Conservation (phyloP, 2,797 vertebrate genomes). For the Gymnopithys bicolor region DNA sequence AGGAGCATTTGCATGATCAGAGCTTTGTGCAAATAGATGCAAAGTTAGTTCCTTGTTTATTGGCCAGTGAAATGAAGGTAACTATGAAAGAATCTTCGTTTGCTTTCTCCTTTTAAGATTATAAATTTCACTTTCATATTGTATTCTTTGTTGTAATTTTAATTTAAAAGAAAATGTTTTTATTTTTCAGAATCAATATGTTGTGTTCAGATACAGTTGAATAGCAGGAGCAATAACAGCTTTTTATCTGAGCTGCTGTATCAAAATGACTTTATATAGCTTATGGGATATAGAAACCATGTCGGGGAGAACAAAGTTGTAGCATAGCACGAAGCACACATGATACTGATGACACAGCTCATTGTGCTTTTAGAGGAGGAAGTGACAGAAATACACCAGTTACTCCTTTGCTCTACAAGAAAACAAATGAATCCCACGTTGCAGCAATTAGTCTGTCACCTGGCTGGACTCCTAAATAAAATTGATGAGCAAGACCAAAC, state of each 20-base stretch:
- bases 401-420: constrained; percentile 41
- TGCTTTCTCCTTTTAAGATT: background rate
- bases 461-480: background rate
- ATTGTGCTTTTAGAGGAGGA: constrained; percentile 34
- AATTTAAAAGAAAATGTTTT: background rate
- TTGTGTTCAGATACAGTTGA: background rate
- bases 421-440: constrained; percentile 24
- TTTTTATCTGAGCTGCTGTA: background rate
- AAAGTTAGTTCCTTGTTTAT: background rate
- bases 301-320: background rate
- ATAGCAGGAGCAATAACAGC: background rate
- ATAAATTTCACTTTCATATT: background rate
- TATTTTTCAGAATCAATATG: background rate
- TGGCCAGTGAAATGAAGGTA: background rate
- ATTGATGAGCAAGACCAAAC: background rate
- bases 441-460: background rate
- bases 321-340: constrained; percentile 6
- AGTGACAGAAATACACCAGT: constrained; percentile 59
- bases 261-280: background rate
- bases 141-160: background rate
- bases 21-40: background rate
- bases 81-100: background rate
- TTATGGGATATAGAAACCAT: background rate
- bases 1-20: background rate
- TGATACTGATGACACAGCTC: constrained; percentile 12